Base-by-base conservation (phyloP, 2,888 invertebrate species). In the Papilio demoleus region DNA sequence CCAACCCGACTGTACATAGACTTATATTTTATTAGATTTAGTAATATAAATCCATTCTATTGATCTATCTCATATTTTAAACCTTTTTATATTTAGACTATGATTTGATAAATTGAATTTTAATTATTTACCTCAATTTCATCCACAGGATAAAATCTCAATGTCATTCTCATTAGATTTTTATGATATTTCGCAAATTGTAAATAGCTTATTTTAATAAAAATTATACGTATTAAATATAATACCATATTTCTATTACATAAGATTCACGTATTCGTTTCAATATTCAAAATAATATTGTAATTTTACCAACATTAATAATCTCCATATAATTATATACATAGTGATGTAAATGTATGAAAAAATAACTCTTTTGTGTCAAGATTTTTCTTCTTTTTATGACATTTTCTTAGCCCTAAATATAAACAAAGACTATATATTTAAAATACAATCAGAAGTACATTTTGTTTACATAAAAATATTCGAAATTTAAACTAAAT, bases 141-240 rank as follows among this genome's bases (percentile, higher is more conserved):
- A 40, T 38, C 38, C 60, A 60, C 47, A 38, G 17, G 27, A 59
- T 11, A 53, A 17, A 67, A 67, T 67, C 67, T 67, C 67, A 61
- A 61, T 6, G 5, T 53, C 38, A 19, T 53, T 45, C 27, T 59
- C 34, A 42, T 47, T 66, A 34, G 12, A 56, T 56, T 45, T n/a
- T 59, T 66, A 22, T 36, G 31, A 59, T 36, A 14, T 45, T 24
- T 36, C 45, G 45, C 36, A 27, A 59, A 45, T 36, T 59, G 65
- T 66, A 59, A 34, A 66, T 60, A 66, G 59, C 59, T 60, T 45
- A 45, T 14, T 36, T 22, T 34, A 14, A 36, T 5, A 38, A 59
- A n/a, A 19, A 8, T 56, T 19, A 12, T 19, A 4, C 24, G 14
- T 50, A 36, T 50, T 22, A 22, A 50, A 38, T 17, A 36, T 59